These are phyloP conservation scores for Xiphorhynchus elegans DNA, from an alignment of 2,113 vertebrate species.

Conservation along the genomic window DNA sequence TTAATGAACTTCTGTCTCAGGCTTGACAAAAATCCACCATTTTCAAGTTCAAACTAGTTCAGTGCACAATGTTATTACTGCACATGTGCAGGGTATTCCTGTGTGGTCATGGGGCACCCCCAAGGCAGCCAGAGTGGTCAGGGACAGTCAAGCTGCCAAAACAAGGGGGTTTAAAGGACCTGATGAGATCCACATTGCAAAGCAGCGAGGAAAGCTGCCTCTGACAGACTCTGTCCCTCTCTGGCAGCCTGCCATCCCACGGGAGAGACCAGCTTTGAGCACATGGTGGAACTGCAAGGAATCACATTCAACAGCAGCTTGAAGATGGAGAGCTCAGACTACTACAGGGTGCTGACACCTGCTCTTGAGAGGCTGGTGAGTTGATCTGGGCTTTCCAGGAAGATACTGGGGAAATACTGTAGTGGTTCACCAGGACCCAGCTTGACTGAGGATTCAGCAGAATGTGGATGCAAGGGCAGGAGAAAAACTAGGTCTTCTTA, in stretches of 20 bases:
- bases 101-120: fast-evolving
- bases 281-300: constrained; percentile 83
- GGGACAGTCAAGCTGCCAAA: neutral
- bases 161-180: neutral
- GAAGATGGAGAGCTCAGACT: constrained; percentile 75
- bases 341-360: constrained; percentile 77
- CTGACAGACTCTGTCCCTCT: neutral
- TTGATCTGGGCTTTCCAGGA: neutral
- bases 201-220: neutral
- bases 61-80: neutral
- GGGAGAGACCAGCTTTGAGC: constrained; percentile 66
- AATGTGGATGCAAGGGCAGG: neutral
- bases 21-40: neutral
- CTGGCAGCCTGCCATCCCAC: constrained; percentile 52
- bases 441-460: neutral
- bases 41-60: neutral
- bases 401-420: neutral
- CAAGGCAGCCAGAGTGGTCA: neutral
- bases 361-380: constrained; percentile 84
- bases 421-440: neutral
- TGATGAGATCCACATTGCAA: neutral
- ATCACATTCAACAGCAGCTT: constrained; percentile 79
- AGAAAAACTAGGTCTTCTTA: neutral
- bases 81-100: neutral
- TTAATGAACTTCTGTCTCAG: neutral